Evolutionary conservation across 1,140 invertebrate species (phyloP).

Genomic region (Papilio machaon): DNA sequence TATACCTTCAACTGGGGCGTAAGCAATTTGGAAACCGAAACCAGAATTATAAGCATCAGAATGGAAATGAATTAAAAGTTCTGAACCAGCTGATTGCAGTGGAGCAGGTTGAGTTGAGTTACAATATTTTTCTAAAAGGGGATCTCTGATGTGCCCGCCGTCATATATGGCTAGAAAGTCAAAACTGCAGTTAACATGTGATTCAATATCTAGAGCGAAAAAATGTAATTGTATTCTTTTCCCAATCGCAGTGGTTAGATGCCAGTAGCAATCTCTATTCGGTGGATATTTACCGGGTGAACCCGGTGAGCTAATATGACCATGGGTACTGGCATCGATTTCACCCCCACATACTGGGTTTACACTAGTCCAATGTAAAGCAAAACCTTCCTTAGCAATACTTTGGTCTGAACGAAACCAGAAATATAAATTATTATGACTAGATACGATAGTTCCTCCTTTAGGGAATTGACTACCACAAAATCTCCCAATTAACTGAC

Average conservation of each 20-base stretch:
- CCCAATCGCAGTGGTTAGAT: slow-evolving; percentile 84
- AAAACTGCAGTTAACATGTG: slow-evolving; percentile 87
- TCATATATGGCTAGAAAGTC: slow-evolving; percentile 91
- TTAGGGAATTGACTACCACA: slow-evolving; percentile 87
- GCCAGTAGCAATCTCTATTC: slow-evolving; percentile 91
- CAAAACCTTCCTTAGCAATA: slow-evolving; percentile 85
- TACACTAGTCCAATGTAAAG: slow-evolving; percentile 88
- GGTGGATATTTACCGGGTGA: slow-evolving; percentile 91
- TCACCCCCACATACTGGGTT: slow-evolving; percentile 89
- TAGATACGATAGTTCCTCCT: slow-evolving; percentile 87
- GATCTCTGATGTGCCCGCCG: slow-evolving; percentile 77
- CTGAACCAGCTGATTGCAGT: slow-evolving; percentile 84
- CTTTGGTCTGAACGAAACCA: slow-evolving; percentile 90
- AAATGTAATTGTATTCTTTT: slow-evolving; percentile 93
- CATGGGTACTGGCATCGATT: slow-evolving; percentile 83
- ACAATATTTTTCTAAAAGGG: slow-evolving; percentile 86
- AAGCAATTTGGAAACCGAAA: slow-evolving; percentile 91
- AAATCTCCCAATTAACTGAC: slow-evolving; percentile 87
- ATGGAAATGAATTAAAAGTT: slow-evolving; percentile 88
- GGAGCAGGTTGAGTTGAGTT: slow-evolving; percentile 87
- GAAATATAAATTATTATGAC: slow-evolving; percentile 88
- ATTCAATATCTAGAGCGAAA: slow-evolving; percentile 89
- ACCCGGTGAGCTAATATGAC: slow-evolving; percentile 90
- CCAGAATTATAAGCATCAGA: slow-evolving; percentile 86
- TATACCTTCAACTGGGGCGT: slow-evolving; percentile 85